These are phyloP conservation scores for Drosophila fulvimacula DNA, from an alignment of 2,888 invertebrate species.

Conservation along the genomic window DNA sequence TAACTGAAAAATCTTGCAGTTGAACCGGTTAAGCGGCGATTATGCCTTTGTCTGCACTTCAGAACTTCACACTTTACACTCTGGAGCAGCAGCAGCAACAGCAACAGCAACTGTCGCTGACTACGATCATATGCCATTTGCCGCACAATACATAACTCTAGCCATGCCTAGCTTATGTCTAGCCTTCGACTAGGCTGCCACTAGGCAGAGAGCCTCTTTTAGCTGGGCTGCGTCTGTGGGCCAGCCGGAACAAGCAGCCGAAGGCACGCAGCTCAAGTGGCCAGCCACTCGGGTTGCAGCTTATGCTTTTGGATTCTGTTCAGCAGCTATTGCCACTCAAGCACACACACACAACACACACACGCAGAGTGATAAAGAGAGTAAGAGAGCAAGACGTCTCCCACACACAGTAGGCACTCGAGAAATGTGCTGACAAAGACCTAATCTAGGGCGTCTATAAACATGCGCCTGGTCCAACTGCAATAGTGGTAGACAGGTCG, in stretches of 20 bases:
- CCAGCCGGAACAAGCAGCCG: slow-evolving; percentile 48
- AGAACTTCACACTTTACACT: slow-evolving; percentile 17
- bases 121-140: slow-evolving; percentile 35
- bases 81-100: slow-evolving; percentile 19
- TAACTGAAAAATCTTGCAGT: not conserved
- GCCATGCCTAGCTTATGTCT: not conserved
- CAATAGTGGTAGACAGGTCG: slow-evolving; percentile 75
- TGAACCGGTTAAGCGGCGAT: slow-evolving; percentile 25
- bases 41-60: slow-evolving; percentile 26
- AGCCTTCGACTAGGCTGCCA: slow-evolving; percentile 7
- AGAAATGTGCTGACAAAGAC: slow-evolving; percentile 84
- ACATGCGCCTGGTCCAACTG: slow-evolving; percentile 66
- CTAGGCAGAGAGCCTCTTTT: slow-evolving; percentile 6
- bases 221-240: slow-evolving; percentile 24
- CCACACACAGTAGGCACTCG: slow-evolving; percentile 66
- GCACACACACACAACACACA: slow-evolving; percentile 68
- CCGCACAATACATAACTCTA: slow-evolving; percentile 12
- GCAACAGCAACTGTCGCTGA: slow-evolving; percentile 26
- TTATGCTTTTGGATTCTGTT: slow-evolving; percentile 77
- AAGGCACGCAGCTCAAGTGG: slow-evolving; percentile 47
- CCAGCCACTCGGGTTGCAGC: slow-evolving; percentile 61
- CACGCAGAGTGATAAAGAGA: slow-evolving; percentile 48
- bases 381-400: not conserved
- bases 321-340: slow-evolving; percentile 79
- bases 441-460: slow-evolving; percentile 80